Base-by-base conservation (phyloP, 1,140 invertebrate species). In the Cydia strobilella region DNA sequence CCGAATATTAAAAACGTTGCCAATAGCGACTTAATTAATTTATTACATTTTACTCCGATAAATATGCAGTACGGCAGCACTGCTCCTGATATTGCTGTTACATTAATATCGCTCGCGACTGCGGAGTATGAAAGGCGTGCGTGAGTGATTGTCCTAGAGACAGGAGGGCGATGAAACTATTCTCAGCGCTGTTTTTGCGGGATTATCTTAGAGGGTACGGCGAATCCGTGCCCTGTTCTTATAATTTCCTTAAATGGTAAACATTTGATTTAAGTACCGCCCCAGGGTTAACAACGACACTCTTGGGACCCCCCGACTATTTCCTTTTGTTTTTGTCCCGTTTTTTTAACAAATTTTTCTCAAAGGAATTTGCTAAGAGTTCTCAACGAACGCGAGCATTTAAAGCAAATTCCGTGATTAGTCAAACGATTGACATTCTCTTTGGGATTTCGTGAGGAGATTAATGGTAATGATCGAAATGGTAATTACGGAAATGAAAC, bases 211-310 rank as follows among this genome's bases (percentile, higher is more conserved):
- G 73, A 82, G 82, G 77, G 79, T 76, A 83, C 74, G 69, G 73
- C 31, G 77, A 85, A 85, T 86, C 84, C 83, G 76, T 85, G 79
- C 77, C 77, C 80, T 86, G 80, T 88, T 91, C 86, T 91, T 89
- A 89, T 87, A 91, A 91, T 91, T 91, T 89, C 84, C 83, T 91
- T 84, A 85, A 91, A 91, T 84, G 86, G 84, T 84, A 85, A 89
- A 85, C 87, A 87, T 91, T 91, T 91, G 87, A 91, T 89, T 91
- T 90, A 91, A 91, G 86, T 85, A 88, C 85, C 87, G 86, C 85
- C 88, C 87, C 86, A 88, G 82, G 87, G 84, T 82, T 84, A 89
- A 83, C 75, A 87, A 90, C 77, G 86, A 82, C 85, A 84, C 88
- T 77, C 86, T 20, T 72, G 82, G 84, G 89, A 86, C 82, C 88